These are phyloP conservation scores for Phalacrocorax brasilianus DNA, from an alignment of 2,113 vertebrate species.

Conservation along the genomic window DNA sequence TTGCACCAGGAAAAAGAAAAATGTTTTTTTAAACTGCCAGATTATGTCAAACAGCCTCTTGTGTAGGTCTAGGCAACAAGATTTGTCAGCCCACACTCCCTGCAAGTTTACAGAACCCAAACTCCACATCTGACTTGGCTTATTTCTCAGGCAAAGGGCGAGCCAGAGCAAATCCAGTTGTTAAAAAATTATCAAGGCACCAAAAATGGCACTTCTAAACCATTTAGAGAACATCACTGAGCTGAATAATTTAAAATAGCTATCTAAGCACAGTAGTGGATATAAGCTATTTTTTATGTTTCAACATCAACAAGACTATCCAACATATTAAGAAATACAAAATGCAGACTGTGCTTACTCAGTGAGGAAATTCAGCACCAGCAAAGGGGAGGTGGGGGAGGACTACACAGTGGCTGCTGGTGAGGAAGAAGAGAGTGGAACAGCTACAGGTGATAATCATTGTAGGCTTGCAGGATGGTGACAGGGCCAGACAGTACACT, in stretches of 20 bases:
- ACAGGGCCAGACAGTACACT: background rate
- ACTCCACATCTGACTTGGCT: background rate
- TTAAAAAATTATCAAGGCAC: background rate
- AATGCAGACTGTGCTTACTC: background rate
- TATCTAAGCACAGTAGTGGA: background rate
- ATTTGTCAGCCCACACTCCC: constrained; percentile 38
- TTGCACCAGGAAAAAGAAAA: constrained; percentile 34
- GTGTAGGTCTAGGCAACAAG: background rate
- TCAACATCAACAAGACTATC: background rate
- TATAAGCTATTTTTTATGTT: background rate
- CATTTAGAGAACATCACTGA: background rate
- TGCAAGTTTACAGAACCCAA: background rate
- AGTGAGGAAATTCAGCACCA: background rate
- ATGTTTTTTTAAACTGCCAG: constrained; percentile 46
- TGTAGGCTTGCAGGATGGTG: background rate
- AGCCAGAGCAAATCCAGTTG: background rate
- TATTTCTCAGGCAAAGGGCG: background rate
- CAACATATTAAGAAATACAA: background rate
- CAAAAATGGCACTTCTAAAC: background rate
- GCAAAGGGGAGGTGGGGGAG: background rate
- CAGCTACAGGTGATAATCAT: background rate
- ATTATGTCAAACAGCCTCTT: constrained; percentile 38
- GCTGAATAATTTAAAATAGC: background rate
- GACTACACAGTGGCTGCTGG: background rate
- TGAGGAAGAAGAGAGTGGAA: background rate